Conservation (phyloP, 1,140 invertebrate genomes). For the Listronotus bonariensis region DNA sequence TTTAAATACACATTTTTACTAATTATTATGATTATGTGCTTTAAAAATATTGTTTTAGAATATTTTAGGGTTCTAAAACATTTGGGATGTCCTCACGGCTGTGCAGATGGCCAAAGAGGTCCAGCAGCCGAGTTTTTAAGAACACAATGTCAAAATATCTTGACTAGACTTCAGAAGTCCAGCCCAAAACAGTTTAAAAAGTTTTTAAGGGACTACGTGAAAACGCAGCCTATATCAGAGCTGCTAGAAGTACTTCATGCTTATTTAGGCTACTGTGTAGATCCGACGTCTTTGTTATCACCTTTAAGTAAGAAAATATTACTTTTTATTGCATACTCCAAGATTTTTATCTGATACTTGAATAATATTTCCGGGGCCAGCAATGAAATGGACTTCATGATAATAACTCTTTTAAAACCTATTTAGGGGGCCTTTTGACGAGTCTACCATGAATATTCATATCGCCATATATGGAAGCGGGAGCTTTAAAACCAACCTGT, state of each 20-base stretch:
- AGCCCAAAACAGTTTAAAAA: conserved; percentile 74
- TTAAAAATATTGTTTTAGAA: too few species aligned
- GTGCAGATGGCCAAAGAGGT: conserved; percentile 80
- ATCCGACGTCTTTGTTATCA: conserved; percentile 81
- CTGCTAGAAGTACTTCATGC: conserved; percentile 94
- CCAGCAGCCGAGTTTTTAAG: conserved; percentile 88
- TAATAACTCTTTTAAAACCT: too few species aligned
- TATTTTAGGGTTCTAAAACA: conserved; percentile 77
- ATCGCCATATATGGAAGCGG: too few species aligned
- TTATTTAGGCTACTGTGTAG: conserved; percentile 93
- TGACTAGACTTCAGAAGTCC: conserved; percentile 74
- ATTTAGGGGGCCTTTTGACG: too few species aligned
- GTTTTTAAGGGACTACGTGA: conserved; percentile 80
- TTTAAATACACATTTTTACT: too few species aligned
- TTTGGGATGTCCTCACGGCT: conserved; percentile 92
- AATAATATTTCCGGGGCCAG: too few species aligned
- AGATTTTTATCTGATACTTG: too few species aligned
- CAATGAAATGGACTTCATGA: too few species aligned
- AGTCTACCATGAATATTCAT: too few species aligned
- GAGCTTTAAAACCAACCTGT: too few species aligned
- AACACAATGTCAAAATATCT: conserved; percentile 82
- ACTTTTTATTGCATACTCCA: background rate
- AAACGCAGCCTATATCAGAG: conserved; percentile 74
- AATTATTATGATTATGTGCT: too few species aligned
- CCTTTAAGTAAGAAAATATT: conserved; percentile 73